phyloP scores from a whole-genome alignment of 2,797 vertebrate genomes.

The Myiotriccus ornatus region DNA sequence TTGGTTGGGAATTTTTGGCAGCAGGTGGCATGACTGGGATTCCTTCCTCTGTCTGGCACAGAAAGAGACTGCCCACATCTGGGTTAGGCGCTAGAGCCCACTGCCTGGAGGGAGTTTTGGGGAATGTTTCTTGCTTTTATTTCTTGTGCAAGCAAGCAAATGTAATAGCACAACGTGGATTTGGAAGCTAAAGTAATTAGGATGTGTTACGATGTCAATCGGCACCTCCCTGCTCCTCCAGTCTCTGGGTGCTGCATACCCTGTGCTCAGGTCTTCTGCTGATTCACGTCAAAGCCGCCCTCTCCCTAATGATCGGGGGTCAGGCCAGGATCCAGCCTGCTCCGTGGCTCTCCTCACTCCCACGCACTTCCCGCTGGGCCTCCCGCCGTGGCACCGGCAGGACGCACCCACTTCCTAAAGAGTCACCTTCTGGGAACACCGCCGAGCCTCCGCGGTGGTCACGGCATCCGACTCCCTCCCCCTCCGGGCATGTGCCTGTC shows the following conservation, averaged over 20 bases:
- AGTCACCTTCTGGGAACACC: conserved; percentile 41
- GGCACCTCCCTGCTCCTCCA: background rate
- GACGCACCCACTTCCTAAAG: conserved; percentile 63
- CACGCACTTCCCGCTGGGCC: conserved; percentile 29
- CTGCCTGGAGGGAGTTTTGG: background rate
- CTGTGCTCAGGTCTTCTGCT: background rate
- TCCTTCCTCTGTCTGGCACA: background rate
- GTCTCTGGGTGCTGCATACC: background rate
- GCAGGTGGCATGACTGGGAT: background rate
- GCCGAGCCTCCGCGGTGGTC: background rate
- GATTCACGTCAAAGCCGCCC: conserved; percentile 16
- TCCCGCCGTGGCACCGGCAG: background rate
- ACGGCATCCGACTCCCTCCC: background rate
- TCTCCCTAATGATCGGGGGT: background rate
- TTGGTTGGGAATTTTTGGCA: background rate
- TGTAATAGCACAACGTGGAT: background rate
- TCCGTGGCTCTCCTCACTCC: background rate
- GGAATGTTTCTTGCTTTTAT: conserved; percentile 28
- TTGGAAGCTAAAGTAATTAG: background rate
- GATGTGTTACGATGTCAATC: background rate
- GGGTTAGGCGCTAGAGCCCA: background rate
- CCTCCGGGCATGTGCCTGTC: background rate
- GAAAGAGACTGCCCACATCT: background rate
- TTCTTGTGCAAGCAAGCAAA: background rate
- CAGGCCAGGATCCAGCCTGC: background rate